Evolutionary conservation across 2,113 vertebrate genomes (phyloP).

Genomic region (Empidonax traillii): DNA sequence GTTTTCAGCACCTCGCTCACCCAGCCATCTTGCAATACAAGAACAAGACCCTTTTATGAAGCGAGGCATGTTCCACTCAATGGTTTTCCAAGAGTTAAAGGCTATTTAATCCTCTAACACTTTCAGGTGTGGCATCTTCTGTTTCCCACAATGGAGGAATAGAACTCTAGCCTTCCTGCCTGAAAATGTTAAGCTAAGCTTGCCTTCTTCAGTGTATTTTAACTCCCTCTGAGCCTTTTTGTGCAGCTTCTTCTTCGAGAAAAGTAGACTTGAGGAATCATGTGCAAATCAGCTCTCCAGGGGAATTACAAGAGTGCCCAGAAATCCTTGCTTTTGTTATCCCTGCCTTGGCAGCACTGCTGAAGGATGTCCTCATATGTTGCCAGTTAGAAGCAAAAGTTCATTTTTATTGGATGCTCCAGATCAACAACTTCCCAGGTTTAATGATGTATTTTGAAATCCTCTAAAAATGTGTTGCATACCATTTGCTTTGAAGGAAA

Average conservation of each 20-base stretch:
- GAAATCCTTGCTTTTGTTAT: neutral
- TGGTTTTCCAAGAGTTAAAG: neutral
- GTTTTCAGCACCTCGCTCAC: neutral
- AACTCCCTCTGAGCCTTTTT: neutral
- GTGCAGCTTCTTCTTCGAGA: neutral
- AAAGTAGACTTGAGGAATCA: neutral
- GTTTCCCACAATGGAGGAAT: neutral
- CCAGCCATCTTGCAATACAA: neutral
- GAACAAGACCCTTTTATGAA: neutral
- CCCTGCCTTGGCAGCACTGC: neutral
- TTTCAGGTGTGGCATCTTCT: neutral
- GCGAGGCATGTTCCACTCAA: neutral
- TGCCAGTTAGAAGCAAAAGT: neutral
- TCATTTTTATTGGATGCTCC: neutral
- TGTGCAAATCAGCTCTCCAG: neutral
- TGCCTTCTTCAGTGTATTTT: neutral
- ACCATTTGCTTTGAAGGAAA: neutral
- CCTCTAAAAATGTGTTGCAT: neutral
- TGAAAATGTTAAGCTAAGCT: neutral
- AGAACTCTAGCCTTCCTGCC: neutral
- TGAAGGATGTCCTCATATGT: neutral
- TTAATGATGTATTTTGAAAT: constrained; percentile 12
- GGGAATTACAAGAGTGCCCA: neutral
- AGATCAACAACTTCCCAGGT: neutral
- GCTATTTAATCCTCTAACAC: neutral